Evolutionary conservation across 2,888 invertebrate species (phyloP).

Genomic region (Drosophila atripex): DNA sequence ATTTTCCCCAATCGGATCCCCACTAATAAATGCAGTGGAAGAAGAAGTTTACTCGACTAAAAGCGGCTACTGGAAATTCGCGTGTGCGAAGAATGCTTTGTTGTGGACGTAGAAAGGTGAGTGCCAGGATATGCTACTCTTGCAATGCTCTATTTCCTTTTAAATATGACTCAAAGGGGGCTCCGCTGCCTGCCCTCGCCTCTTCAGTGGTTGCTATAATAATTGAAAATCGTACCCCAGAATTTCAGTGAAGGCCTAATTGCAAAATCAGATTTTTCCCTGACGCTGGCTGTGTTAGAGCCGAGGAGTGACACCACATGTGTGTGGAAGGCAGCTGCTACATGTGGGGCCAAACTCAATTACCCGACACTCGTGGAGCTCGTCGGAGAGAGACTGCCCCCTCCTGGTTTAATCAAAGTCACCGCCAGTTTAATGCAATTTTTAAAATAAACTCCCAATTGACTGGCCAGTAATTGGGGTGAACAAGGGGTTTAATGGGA

Average conservation of each 20-base stretch:
- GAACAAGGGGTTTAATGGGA: constrained; percentile 37
- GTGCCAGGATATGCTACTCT: constrained; percentile 51
- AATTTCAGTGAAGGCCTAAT: constrained; percentile 67
- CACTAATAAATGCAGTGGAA: constrained; percentile 90
- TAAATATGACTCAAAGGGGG: neutral
- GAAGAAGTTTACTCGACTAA: constrained; percentile 92
- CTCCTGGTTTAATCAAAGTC: constrained; percentile 57
- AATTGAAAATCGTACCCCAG: constrained; percentile 56
- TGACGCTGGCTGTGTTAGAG: constrained; percentile 18
- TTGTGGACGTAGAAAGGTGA: constrained; percentile 97
- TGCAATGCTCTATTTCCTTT: neutral
- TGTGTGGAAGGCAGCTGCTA: constrained; percentile 9
- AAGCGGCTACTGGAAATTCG: constrained; percentile 90
- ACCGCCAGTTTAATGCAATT: constrained; percentile 64
- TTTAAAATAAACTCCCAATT: constrained; percentile 48
- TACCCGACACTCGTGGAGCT: constrained; percentile 31
- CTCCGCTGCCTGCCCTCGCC: neutral
- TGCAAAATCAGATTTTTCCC: constrained; percentile 71
- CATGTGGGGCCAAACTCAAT: constrained; percentile 46
- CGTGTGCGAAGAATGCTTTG: constrained; percentile 95
- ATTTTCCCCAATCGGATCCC: constrained; percentile 69
- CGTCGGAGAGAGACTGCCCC: constrained; percentile 22
- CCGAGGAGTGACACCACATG: neutral
- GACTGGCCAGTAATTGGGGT: constrained; percentile 33
- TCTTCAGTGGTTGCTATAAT: constrained; percentile 34